Conservation (phyloP, 1,140 invertebrate species). For the Ganaspis sp. region DNA sequence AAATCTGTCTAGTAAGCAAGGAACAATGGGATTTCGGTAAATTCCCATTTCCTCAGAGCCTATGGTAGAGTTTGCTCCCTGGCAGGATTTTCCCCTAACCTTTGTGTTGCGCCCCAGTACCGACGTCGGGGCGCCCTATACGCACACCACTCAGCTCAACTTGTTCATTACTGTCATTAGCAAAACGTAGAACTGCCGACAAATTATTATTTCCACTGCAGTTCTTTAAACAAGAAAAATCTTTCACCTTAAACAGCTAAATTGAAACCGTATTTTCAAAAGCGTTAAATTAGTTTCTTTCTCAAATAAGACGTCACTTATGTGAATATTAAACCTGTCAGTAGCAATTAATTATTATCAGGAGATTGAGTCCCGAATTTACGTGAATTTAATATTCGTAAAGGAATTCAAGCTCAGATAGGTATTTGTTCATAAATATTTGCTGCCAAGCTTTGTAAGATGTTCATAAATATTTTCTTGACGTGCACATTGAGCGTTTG, state of each 20-base stretch:
- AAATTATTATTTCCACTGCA: constrained; percentile 19
- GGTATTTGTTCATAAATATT: no score
- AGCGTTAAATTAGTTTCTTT: no score
- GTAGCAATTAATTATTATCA: no score
- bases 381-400: no score
- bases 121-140: constrained; percentile 1
- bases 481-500: no score
- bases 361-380: no score
- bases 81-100: constrained; percentile 26
- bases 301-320: no score
- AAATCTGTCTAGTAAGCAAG: constrained; percentile 29
- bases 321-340: no score
- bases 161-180: constrained; percentile 31
- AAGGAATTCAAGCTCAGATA: no score
- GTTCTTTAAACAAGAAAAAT: neutral
- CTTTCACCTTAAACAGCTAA: neutral
- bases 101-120: constrained; percentile 14
- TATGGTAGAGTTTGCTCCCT: constrained; percentile 6
- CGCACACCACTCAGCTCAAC: neutral
- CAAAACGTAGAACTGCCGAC: constrained; percentile 3
- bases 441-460: no score
- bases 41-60: constrained; percentile 15
- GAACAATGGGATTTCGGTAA: constrained; percentile 31
- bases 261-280: neutral
- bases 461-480: no score